These are phyloP conservation scores for Onthophagus taurus DNA, from an alignment of 1,140 invertebrate species.

Conservation along the genomic window DNA sequence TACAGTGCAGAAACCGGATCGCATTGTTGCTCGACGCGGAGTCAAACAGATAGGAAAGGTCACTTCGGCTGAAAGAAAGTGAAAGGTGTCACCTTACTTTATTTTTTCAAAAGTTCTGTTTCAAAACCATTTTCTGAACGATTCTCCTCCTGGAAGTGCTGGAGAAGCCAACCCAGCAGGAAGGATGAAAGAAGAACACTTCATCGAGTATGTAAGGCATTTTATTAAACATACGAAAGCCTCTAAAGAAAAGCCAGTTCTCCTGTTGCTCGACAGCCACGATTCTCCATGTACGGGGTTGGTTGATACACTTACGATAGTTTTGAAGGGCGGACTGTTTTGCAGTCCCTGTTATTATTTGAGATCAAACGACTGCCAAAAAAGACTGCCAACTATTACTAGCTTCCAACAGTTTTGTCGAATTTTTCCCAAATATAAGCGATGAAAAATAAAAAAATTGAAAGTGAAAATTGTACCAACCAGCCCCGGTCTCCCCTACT, in stretches of 20 bases:
- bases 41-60: too few relatives aligned
- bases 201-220: constrained; percentile 19
- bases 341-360: not conserved
- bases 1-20: too few relatives aligned
- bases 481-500: constrained; percentile 1
- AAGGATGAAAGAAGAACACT: constrained; percentile 21
- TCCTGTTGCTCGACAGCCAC: constrained; percentile 34
- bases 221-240: constrained; percentile 21
- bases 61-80: too few relatives aligned
- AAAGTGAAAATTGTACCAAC: not conserved
- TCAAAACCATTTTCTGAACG: not conserved
- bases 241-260: constrained; percentile 21
- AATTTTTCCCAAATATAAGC: too few relatives aligned
- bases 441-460: not conserved
- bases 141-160: not conserved
- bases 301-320: not conserved
- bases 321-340: not conserved
- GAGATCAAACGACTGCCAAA: not conserved
- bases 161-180: constrained; percentile 23
- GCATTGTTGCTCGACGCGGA: too few relatives aligned
- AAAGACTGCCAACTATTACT: not conserved
- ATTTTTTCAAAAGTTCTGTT: not conserved
- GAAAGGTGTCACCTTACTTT: not conserved
- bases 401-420: not conserved
- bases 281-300: constrained; percentile 17